Conservation (phyloP, 2,113 vertebrate species). For the Rhagologus leucostigma region DNA sequence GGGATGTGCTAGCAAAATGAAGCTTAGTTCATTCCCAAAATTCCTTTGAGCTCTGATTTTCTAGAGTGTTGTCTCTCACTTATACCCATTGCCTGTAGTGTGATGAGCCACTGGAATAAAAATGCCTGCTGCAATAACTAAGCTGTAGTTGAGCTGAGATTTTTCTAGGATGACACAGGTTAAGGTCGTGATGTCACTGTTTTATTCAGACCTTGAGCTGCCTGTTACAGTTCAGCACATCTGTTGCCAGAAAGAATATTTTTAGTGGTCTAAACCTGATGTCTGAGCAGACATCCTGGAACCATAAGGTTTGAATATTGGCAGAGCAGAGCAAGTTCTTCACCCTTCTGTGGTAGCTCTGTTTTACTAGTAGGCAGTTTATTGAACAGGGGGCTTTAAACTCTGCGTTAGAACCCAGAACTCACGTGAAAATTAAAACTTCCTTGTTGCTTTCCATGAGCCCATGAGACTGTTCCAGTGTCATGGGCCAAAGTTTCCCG, state of each 20-base stretch:
- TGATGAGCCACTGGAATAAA: not conserved
- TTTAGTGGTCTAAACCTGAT: not conserved
- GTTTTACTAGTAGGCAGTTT: not conserved
- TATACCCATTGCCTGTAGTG: not conserved
- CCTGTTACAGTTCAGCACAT: not conserved
- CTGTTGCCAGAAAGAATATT: not conserved
- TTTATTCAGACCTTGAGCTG: conserved; percentile 39
- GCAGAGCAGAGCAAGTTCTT: conserved; percentile 3
- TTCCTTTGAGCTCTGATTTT: not conserved
- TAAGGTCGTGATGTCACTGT: not conserved
- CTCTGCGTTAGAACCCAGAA: not conserved
- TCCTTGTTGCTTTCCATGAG: not conserved
- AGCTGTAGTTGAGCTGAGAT: conserved; percentile 28
- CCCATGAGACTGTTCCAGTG: not conserved
- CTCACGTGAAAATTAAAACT: not conserved
- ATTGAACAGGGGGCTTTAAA: not conserved
- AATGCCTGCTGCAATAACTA: not conserved
- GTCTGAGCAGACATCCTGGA: conserved; percentile 26
- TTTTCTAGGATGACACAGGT: conserved; percentile 34
- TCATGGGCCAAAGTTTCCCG: not conserved
- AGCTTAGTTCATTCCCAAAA: not conserved
- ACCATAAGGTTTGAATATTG: not conserved
- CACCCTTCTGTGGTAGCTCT: not conserved
- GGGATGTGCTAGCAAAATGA: not conserved
- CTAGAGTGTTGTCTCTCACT: not conserved